phyloP scores from a whole-genome alignment of 2,888 invertebrate genomes.

The Laspeyria flexula region DNA sequence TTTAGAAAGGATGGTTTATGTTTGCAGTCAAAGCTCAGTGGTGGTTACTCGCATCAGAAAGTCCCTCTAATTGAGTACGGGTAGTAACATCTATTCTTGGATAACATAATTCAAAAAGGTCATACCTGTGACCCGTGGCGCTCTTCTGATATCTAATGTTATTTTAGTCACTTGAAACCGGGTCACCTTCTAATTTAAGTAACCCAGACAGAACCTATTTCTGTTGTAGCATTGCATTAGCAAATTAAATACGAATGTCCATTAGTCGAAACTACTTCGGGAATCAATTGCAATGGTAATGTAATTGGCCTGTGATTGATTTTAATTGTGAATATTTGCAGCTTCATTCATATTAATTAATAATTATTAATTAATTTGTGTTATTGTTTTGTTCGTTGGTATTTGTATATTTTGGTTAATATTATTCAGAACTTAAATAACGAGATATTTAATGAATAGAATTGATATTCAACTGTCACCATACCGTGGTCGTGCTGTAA shows the following conservation, averaged over 20 bases:
- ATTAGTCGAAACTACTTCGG: slow-evolving; percentile 11
- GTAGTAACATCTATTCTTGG: slow-evolving; percentile 21
- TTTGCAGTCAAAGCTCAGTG: too few species aligned
- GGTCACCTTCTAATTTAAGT: slow-evolving; percentile 69
- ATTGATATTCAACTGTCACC: too few species aligned
- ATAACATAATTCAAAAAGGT: slow-evolving; percentile 45
- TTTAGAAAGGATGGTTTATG: too few species aligned
- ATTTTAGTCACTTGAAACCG: slow-evolving; percentile 56
- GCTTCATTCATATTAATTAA: too few species aligned
- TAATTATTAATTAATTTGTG: too few species aligned
- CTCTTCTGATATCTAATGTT: slow-evolving; percentile 55
- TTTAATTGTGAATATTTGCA: too few species aligned
- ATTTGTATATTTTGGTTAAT: too few species aligned
- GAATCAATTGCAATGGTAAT: neutral
- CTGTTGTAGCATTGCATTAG: slow-evolving; percentile 23
- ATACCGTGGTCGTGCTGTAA: too few species aligned
- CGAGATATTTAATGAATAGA: too few species aligned
- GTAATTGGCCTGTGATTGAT: neutral
- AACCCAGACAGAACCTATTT: slow-evolving; percentile 26
- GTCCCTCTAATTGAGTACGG: slow-evolving; percentile 5
- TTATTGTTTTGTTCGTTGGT: too few species aligned
- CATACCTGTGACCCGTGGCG: slow-evolving; percentile 36
- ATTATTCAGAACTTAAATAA: too few species aligned
- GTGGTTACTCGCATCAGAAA: slow-evolving; percentile 26
- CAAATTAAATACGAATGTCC: slow-evolving; percentile 20